Base-by-base conservation (phyloP, 2,797 vertebrate species). In the Ptychadena robeensis region DNA sequence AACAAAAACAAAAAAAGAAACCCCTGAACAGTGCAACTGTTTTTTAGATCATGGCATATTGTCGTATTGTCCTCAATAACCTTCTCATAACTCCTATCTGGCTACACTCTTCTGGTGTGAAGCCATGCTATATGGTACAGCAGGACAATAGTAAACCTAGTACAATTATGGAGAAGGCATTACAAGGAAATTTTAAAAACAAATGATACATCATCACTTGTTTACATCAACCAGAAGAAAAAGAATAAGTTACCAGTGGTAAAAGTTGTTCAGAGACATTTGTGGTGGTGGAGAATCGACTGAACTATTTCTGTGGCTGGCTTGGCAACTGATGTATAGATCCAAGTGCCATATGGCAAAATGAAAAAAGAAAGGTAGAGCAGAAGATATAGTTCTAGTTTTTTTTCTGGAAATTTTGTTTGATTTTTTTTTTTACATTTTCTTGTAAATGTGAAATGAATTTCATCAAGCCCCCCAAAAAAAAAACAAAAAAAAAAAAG, bases 101-200 rank as follows among this genome's bases (percentile, higher is more conserved):
- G 96, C 96, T 97, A 97, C 96, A 96, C 97, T 97, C 97, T 93
- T 95, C 93, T 93, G 95, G 95, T 97, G 96, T 97, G 96, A 98
- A 98, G 97, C 97, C 98, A 98, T 98, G 97, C 97, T 98, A 99
- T 98, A 98, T 97, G 95, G 98, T 98, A 98, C 96, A 98, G 97
- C 97, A 95, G 96, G 97, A 96, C 95, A 97, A 96, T 95, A 94
- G 93, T 94, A 96, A 92, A 96, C 96, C 95, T 95, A 96, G 94
- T 93, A 95, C 93, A 96, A 95, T 95, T 79, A 97, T 93, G 91
- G 94, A 94, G 96, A 98, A 98, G 97, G 97, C 96, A 96, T 97
- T 96, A 95, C 93, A 93, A 94, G 93, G 90, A 96, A 93, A 95
- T 94, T 95, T 94, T 96, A 95, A 98, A 94, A 97, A 95, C 97